Evolutionary conservation across 2,888 invertebrate species (phyloP), one percentile per base, ranked within the genome.

Genomic region (Spialia ferax): DNA sequence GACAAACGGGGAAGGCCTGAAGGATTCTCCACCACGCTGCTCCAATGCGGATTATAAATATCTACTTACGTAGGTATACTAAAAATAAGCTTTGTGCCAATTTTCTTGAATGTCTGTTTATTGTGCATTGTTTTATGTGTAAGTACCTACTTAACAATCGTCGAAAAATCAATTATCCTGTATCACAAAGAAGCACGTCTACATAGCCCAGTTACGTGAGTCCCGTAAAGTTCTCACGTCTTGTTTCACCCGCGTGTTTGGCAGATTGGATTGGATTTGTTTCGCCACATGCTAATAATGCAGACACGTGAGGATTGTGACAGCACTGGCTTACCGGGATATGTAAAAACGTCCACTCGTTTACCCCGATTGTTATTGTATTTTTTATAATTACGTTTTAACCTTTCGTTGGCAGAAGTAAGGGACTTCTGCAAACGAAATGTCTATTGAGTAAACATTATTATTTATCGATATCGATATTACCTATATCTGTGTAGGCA

Each of bases 231-330:
- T 88, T 89, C 80, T 76, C 80, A 78, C 78, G 86, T 89, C 88
- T 88, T 89, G 88, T 88, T 87, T 80, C 81, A 45, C 18, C 80
- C 79, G 77, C 84, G 81, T 82, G 84, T 89, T 89, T 86, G 86
- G 84, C 86, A 88, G 87, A 91, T 91, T 89, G 88, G 85, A 88
- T 91, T 45, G 45, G 45, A 45, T 91, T 89, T 52, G 88, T 90
- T 89, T 84, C 81, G 79, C 82, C 83, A 86, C 85, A 89, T 87
- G 89, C 87, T 87, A 89, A 90, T 90, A 87, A 79, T 72, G 74
- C 77, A 75, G 75, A 75, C 81, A 84, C 84, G 84, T 84, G 86
- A 75, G 70, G 71, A 70, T 62, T 74, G 77, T 79, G 81, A 83
- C 82, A 83, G 74, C 69, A 68, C 71, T 61, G 79, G 83, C 87